phyloP scores from a whole-genome alignment of 2,113 vertebrate genomes.

The Colaptes auratus region DNA sequence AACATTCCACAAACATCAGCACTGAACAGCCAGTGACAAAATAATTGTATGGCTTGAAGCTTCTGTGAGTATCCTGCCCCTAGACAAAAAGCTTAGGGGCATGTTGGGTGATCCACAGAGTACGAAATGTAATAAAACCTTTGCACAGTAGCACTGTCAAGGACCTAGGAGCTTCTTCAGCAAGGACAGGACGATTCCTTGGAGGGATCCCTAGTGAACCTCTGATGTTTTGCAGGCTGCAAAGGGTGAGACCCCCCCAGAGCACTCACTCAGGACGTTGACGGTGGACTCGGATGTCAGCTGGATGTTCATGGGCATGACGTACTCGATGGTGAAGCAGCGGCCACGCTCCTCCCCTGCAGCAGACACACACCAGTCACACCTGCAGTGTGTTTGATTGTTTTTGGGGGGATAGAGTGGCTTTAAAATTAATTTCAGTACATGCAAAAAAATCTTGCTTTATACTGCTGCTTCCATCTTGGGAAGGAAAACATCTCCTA shows the following conservation, averaged over 20 bases:
- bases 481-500: neutral
- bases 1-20: neutral
- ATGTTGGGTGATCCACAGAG: neutral
- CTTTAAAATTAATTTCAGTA: neutral
- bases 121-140: neutral
- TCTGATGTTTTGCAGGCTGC: neutral
- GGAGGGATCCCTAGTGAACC: neutral
- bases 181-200: neutral
- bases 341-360: constrained; percentile 91
- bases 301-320: constrained; percentile 94
- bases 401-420: neutral
- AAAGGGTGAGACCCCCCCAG: neutral
- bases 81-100: neutral
- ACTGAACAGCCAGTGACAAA: neutral
- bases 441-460: neutral
- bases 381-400: too few relatives aligned
- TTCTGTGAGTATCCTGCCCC: neutral
- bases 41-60: neutral
- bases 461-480: neutral
- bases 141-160: neutral
- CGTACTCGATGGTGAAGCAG: constrained; percentile 95
- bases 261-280: constrained; percentile 91
- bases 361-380: neutral
- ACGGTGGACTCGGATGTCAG: constrained; percentile 93
- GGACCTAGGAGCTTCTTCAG: neutral